Percentiles rank a stretch among this genome's conserved stretches.
phyloP scores from a whole-genome alignment of 2,113 vertebrate genomes.

The Zosterops hypoxanthus region DNA sequence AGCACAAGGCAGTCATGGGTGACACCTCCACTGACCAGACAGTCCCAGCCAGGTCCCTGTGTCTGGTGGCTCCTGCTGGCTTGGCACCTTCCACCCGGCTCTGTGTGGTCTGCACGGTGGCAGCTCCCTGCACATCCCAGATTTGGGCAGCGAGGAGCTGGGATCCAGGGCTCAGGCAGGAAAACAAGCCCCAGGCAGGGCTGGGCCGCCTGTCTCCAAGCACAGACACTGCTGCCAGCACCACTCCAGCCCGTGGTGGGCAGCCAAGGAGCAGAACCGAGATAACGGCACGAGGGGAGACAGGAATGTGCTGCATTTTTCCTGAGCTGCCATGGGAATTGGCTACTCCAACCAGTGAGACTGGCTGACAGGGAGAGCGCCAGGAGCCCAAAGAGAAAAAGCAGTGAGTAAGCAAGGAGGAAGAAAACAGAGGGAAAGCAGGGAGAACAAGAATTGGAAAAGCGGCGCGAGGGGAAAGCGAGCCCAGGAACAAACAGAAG shows the following conservation, averaged over 20 bases:
- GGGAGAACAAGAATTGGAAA: neutral
- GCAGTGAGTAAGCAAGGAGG: neutral
- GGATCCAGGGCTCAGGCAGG: neutral
- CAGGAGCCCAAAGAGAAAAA: neutral
- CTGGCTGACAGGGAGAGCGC: neutral
- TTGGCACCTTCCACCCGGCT: rapidly evolving
- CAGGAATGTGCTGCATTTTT: neutral
- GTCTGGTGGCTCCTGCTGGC: rapidly evolving
- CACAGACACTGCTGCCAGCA: neutral
- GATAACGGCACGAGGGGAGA: neutral
- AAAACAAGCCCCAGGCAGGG: neutral
- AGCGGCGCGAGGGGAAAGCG: neutral
- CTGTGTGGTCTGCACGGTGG: rapidly evolving
- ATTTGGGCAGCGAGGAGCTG: rapidly evolving
- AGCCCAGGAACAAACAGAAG: neutral
- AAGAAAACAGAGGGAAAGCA: neutral
- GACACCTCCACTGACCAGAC: rapidly evolving
- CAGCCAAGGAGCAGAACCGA: constrained; percentile 7
- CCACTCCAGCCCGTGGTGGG: neutral
- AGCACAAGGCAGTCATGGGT: rapidly evolving
- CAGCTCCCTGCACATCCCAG: neutral
- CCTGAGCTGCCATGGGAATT: neutral
- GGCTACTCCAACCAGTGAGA: neutral
- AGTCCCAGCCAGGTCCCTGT: rapidly evolving
- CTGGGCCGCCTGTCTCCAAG: neutral